phyloP scores from a whole-genome alignment of 2,888 invertebrate species.

The Diarsia mendica region DNA sequence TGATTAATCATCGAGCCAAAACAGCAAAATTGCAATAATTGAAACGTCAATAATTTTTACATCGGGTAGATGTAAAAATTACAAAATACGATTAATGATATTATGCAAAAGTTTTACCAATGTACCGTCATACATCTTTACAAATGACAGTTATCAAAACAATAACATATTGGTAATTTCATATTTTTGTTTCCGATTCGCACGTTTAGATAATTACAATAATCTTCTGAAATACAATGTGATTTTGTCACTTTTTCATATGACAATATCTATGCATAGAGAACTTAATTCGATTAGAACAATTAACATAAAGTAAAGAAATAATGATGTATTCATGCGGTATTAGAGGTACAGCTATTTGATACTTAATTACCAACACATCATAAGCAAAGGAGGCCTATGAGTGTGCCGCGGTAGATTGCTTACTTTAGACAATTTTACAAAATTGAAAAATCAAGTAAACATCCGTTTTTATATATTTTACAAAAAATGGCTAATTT shows the following conservation, averaged over 20 bases:
- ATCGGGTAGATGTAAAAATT: background rate
- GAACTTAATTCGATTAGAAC: background rate
- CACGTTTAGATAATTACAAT: background rate
- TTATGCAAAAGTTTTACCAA: constrained; percentile 1
- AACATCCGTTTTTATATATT: background rate
- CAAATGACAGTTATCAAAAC: constrained; percentile 6
- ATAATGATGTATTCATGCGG: background rate
- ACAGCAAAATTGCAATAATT: background rate
- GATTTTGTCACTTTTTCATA: background rate
- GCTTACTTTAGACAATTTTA: background rate
- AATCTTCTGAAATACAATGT: background rate
- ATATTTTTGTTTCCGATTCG: background rate
- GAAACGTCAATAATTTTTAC: background rate
- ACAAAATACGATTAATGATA: constrained; percentile 14
- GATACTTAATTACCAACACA: background rate
- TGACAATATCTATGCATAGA: background rate
- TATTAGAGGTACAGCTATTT: background rate
- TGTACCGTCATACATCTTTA: constrained; percentile 41
- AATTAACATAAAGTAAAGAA: background rate
- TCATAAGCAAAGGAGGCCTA: background rate
- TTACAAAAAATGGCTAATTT: background rate
- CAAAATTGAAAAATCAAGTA: too few species aligned
- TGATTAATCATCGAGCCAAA: background rate
- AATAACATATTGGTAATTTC: background rate
- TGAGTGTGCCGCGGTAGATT: background rate